Percentiles rank a stretch among this genome's conserved stretches.
Conservation (phyloP, 2,888 invertebrate species). For the Cosmopolites sordidus region DNA sequence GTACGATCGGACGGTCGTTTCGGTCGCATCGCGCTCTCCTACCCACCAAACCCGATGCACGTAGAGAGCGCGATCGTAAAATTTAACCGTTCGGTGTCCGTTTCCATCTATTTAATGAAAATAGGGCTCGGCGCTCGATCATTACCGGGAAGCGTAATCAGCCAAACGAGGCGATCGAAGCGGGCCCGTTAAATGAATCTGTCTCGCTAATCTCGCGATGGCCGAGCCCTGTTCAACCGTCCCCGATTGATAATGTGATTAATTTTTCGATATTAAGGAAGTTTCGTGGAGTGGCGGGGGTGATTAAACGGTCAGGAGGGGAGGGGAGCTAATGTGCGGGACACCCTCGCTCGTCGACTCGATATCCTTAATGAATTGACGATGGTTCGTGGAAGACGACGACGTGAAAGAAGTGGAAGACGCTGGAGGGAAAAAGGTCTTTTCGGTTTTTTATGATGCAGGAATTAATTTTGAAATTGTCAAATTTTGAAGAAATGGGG, state of each 20-base stretch:
- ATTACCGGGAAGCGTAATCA: slow-evolving; percentile 40
- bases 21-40: too few species aligned
- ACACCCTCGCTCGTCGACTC: neutral
- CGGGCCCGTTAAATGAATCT: slow-evolving; percentile 50
- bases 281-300: too few species aligned
- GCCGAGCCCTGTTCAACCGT: slow-evolving; percentile 44
- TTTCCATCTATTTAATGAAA: slow-evolving; percentile 29
- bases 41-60: too few species aligned
- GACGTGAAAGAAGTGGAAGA: too few species aligned
- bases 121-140: slow-evolving; percentile 26
- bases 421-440: too few species aligned
- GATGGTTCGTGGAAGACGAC: too few species aligned
- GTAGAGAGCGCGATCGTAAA: too few species aligned
- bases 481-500: too few species aligned
- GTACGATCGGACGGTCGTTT: too few species aligned
- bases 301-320: too few species aligned
- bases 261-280: slow-evolving; percentile 40
- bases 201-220: slow-evolving; percentile 52
- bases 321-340: neutral
- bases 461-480: too few species aligned
- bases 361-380: neutral
- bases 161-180: slow-evolving; percentile 50
- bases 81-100: slow-evolving; percentile 14
- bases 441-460: too few species aligned
- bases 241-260: slow-evolving; percentile 51